phyloP scores from a whole-genome alignment of 2,797 vertebrate genomes.

The Simalia tracyae region DNA sequence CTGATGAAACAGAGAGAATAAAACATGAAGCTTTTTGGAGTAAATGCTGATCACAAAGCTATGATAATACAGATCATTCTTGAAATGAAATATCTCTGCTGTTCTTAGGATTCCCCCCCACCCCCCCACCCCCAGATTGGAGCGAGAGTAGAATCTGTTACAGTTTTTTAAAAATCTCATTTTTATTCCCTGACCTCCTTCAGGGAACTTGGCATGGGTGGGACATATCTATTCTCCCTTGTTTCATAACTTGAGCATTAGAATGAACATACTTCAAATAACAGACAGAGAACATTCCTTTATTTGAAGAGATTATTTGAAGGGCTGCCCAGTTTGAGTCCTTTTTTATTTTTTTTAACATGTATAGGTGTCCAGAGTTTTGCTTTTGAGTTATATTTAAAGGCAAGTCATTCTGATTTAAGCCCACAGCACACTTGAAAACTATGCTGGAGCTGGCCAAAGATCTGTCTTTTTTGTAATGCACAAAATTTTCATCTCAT shows the following conservation, averaged over 20 bases:
- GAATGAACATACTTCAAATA: not conserved
- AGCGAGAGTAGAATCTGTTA: not conserved
- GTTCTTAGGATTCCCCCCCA: conserved; percentile 17
- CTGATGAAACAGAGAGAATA: conserved; percentile 3
- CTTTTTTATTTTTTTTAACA: not conserved
- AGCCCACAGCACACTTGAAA: not conserved
- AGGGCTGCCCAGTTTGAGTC: not conserved
- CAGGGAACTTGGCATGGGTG: not conserved
- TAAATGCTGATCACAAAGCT: conserved; percentile 25
- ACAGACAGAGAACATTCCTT: not conserved
- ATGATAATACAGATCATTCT: conserved; percentile 9
- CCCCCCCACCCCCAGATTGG: not conserved
- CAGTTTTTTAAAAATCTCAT: not conserved
- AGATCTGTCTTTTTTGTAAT: not conserved
- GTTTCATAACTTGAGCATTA: not conserved
- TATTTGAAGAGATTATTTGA: not conserved
- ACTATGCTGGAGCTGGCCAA: not conserved
- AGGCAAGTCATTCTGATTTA: not conserved
- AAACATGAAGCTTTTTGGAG: not conserved
- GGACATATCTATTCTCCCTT: not conserved
- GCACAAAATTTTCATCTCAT: not conserved
- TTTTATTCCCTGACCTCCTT: not conserved
- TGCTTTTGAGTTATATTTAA: not conserved
- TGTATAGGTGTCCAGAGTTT: not conserved
- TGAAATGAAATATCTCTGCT: not conserved